Percentiles rank a stretch among this genome's conserved stretches.
Evolutionary conservation across 37 sponge, comb jelly and placozoan species (phyloP).

Genomic region (Crambe crambe): DNA sequence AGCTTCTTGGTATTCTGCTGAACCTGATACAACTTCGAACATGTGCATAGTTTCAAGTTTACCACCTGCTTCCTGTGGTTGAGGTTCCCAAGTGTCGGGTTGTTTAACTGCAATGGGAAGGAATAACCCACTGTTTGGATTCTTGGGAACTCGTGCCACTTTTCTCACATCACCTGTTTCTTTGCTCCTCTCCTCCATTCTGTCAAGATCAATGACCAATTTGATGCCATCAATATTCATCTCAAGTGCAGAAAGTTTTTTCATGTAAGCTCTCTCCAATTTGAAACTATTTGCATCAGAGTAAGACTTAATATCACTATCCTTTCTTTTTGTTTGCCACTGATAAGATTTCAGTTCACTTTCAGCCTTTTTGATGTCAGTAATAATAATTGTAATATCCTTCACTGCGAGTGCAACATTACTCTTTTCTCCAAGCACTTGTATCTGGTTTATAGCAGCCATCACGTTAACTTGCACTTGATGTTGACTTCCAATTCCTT

Average conservation of each 20-base stretch:
- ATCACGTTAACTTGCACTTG: conserved; percentile 14
- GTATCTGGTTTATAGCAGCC: neutral
- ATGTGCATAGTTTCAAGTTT: neutral
- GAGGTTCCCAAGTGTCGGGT: conserved; percentile 37
- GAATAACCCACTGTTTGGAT: too few species aligned
- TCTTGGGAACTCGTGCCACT: conserved; percentile 11
- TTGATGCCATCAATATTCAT: conserved; percentile 2
- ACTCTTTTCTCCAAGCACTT: conserved; percentile 21
- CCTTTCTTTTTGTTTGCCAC: conserved; percentile 21
- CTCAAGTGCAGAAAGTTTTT: conserved; percentile 12
- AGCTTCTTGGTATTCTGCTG: conserved; percentile 29
- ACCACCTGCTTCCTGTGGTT: conserved; percentile 33
- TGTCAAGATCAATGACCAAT: conserved; percentile 5
- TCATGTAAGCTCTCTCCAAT: conserved; percentile 31
- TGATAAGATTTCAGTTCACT: neutral
- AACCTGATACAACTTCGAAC: conserved; percentile 13
- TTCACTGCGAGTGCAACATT: conserved; percentile 2
- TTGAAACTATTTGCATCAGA: neutral
- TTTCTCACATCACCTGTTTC: neutral
- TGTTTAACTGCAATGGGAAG: neutral
- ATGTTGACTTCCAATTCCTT: neutral
- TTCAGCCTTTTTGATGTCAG: neutral
- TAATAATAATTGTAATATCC: neutral
- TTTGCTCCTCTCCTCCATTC: conserved; percentile 24
- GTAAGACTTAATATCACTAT: conserved; percentile 21